Evolutionary conservation across 2,113 vertebrate species (phyloP).

Genomic region (Pygoscelis adeliae): DNA sequence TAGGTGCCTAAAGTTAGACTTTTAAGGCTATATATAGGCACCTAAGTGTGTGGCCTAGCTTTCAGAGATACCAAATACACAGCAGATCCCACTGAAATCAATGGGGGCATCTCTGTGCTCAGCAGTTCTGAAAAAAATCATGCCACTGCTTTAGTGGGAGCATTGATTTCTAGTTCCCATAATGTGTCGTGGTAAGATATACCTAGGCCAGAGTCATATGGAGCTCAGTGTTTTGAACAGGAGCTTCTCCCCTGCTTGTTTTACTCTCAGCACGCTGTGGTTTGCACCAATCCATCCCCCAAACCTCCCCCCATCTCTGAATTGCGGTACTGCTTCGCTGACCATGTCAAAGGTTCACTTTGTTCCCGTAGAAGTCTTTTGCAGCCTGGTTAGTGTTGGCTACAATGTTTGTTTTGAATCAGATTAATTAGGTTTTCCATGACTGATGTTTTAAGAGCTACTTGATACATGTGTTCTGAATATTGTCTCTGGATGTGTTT

Average conservation of each 20-base stretch:
- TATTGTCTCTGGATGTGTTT: neutral
- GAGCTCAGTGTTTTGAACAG: neutral
- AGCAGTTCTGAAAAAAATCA: neutral
- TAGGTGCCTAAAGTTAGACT: neutral
- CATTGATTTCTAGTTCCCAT: neutral
- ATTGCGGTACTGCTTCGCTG: neutral
- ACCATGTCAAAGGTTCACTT: neutral
- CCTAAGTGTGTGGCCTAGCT: neutral
- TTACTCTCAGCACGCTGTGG: fast-evolving
- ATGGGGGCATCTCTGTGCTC: neutral
- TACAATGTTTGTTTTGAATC: constrained; percentile 17
- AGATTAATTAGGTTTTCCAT: constrained; percentile 41
- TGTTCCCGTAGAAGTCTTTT: neutral
- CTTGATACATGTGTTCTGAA: constrained; percentile 7
- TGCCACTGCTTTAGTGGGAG: neutral
- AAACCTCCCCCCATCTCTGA: neutral
- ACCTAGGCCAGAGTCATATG: neutral
- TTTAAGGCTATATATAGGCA: neutral
- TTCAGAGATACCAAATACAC: neutral
- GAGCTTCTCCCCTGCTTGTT: neutral
- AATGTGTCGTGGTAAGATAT: neutral
- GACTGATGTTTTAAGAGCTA: neutral
- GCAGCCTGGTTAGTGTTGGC: neutral
- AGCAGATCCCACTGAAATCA: neutral
- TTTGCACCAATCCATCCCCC: neutral